Evolutionary conservation across 2,888 invertebrate species (phyloP).

Genomic region (Phyllotreta cruciferae): DNA sequence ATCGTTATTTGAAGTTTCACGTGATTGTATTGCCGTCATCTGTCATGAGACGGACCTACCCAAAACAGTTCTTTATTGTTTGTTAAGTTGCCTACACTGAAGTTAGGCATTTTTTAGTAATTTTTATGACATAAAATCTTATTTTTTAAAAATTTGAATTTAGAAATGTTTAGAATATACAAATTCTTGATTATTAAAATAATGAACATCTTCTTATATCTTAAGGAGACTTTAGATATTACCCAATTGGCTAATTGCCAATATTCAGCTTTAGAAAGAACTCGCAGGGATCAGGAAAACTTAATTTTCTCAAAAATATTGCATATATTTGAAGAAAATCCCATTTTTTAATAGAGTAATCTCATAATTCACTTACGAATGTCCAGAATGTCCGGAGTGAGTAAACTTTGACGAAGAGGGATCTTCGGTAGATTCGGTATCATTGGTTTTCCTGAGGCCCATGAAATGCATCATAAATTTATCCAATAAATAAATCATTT

Average conservation of each 20-base stretch:
- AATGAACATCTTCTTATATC: not conserved
- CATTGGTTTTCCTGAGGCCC: constrained; percentile 1
- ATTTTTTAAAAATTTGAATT: no score
- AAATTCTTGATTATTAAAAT: not conserved
- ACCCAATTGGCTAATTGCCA: no score
- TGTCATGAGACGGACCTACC: constrained; percentile 31
- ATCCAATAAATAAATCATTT: constrained; percentile 8
- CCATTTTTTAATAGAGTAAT: not conserved
- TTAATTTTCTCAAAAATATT: no score
- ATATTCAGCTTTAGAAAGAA: no score
- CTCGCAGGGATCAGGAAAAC: no score
- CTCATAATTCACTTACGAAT: constrained; percentile 7
- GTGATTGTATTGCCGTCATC: constrained; percentile 54
- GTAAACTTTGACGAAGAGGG: not conserved
- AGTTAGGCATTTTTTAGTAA: no score
- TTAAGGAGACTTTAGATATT: not conserved
- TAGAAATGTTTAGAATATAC: no score
- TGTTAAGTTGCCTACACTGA: not conserved
- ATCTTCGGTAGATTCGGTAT: not conserved
- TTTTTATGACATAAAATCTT: no score
- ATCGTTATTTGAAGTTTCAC: constrained; percentile 58
- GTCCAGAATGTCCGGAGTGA: constrained; percentile 3
- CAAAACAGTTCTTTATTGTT: constrained; percentile 7
- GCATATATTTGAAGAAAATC: no score
- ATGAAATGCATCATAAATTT: constrained; percentile 17